phyloP scores from a whole-genome alignment of 1,140 invertebrate genomes.

The Macrobrachium rosenbergii region DNA sequence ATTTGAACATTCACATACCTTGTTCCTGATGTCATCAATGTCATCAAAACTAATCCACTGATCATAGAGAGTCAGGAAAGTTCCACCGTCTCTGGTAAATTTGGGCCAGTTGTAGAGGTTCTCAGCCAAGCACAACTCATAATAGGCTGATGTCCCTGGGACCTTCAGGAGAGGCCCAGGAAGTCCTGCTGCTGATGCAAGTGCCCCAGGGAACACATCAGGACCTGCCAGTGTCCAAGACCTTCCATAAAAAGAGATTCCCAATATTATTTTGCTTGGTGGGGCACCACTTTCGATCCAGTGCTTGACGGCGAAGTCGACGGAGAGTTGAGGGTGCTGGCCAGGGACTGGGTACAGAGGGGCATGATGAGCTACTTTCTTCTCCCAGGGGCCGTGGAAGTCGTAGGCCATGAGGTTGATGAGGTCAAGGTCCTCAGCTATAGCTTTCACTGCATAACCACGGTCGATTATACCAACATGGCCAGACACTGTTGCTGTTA shows the following conservation, averaged over 20 bases:
- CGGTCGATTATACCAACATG: constrained; percentile 68
- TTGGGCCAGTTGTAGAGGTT: constrained; percentile 47
- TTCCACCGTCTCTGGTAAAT: constrained; percentile 68
- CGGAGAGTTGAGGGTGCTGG: constrained; percentile 70
- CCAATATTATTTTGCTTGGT: constrained; percentile 85
- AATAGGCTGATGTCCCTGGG: constrained; percentile 62
- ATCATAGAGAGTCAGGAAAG: constrained; percentile 77
- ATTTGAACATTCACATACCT: constrained; percentile 24
- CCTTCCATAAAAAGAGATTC: constrained; percentile 90
- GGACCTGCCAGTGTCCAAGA: constrained; percentile 76
- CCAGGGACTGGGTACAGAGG: constrained; percentile 69
- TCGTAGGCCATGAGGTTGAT: constrained; percentile 68
- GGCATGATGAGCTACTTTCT: constrained; percentile 72
- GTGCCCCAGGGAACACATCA: constrained; percentile 38
- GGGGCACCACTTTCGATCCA: constrained; percentile 89
- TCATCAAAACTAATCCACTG: constrained; percentile 66
- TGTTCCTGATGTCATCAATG: constrained; percentile 43
- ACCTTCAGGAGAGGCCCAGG: constrained; percentile 46
- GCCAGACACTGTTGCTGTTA: constrained; percentile 75
- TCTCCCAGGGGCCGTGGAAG: constrained; percentile 69
- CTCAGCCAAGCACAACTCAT: constrained; percentile 59
- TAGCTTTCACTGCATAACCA: constrained; percentile 71
- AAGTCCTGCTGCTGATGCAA: constrained; percentile 42
- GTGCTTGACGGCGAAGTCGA: constrained; percentile 80
- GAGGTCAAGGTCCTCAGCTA: constrained; percentile 72